These are phyloP conservation scores for Genyomyrus donnyi DNA, from an alignment of 2,113 vertebrate species.

Conservation along the genomic window DNA sequence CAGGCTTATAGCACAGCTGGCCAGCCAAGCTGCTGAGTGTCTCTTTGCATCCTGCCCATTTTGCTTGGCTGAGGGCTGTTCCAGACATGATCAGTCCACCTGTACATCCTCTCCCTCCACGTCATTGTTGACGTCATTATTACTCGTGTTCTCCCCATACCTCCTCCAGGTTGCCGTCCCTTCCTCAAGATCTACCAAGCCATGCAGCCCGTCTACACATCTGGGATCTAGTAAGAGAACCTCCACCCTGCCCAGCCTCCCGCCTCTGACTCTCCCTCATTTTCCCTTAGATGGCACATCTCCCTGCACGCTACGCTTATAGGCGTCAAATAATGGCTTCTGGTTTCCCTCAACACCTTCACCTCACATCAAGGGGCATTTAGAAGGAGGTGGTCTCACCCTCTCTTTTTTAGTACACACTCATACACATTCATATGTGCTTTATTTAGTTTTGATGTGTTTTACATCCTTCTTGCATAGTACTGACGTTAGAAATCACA, in stretches of 20 bases:
- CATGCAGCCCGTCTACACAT: constrained; percentile 97
- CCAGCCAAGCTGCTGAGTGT: neutral
- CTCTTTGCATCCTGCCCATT: constrained; percentile 32
- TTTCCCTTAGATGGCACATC: neutral
- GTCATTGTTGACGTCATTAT: constrained; percentile 12
- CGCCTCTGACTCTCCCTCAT: neutral
- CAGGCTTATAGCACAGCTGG: neutral
- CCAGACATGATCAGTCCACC: constrained; percentile 18
- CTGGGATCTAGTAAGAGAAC: constrained; percentile 88
- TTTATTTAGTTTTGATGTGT: neutral
- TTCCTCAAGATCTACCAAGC: constrained; percentile 98
- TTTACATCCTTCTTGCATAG: neutral
- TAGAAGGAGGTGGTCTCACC: neutral
- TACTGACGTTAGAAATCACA: constrained; percentile 38
- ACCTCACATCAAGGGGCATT: neutral
- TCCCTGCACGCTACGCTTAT: neutral
- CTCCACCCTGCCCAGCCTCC: neutral
- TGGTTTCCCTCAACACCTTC: neutral
- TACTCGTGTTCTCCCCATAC: constrained; percentile 25
- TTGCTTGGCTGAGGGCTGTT: constrained; percentile 15
- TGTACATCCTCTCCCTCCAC: neutral
- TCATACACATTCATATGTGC: neutral
- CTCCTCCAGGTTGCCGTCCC: constrained; percentile 81
- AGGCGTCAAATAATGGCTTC: neutral
- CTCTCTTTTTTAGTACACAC: constrained; percentile 15